Conservation (phyloP, 2,888 invertebrate species). For the Penaeus monodon region DNA sequence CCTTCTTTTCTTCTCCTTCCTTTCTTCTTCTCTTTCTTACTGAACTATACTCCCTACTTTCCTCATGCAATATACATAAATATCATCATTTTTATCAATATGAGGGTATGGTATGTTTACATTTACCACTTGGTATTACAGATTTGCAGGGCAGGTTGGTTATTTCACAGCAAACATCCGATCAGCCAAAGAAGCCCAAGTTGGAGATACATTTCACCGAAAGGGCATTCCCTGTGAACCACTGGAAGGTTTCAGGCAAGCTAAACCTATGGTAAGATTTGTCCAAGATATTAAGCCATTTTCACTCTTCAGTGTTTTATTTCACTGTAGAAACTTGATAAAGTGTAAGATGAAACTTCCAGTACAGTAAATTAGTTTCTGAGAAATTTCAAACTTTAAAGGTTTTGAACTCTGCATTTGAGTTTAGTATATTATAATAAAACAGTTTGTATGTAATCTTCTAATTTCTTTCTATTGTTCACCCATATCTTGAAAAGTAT, state of each 20-base stretch:
- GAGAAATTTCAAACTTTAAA: too few species aligned
- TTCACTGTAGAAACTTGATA: neutral
- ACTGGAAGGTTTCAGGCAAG: constrained; percentile 77
- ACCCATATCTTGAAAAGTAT: constrained; percentile 71
- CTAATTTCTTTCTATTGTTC: constrained; percentile 64
- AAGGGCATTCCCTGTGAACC: constrained; percentile 74
- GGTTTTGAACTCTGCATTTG: too few species aligned
- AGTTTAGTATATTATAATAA: neutral
- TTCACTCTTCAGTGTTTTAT: neutral
- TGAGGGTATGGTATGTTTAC: constrained; percentile 68
- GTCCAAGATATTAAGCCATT: neutral
- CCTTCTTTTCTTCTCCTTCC: too few species aligned
- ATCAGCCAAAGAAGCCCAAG: constrained; percentile 79
- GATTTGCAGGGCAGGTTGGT: constrained; percentile 91
- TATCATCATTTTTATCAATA: neutral
- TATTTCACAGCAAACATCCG: constrained; percentile 86
- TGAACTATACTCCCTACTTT: too few species aligned
- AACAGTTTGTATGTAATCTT: neutral
- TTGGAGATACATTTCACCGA: constrained; percentile 82
- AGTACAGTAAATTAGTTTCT: too few species aligned
- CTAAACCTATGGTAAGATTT: constrained; percentile 78
- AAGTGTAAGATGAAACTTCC: neutral
- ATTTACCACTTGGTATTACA: constrained; percentile 65
- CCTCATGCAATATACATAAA: too few species aligned
- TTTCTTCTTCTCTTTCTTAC: too few species aligned